These are phyloP conservation scores for Atethmia centrago DNA, from an alignment of 2,888 invertebrate genomes.

Conservation along the genomic window DNA sequence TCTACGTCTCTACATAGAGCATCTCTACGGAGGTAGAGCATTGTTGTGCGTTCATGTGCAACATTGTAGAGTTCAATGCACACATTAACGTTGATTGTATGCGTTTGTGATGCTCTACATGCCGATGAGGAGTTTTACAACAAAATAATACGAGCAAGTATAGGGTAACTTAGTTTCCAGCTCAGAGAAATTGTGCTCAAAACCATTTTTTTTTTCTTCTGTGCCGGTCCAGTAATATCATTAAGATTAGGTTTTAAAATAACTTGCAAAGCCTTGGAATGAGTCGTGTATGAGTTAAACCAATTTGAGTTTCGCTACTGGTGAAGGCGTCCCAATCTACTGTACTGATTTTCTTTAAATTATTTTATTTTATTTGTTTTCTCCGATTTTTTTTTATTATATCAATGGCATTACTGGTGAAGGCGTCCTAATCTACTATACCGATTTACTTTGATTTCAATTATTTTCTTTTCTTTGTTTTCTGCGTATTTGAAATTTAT, in stretches of 20 bases:
- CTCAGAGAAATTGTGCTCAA: not conserved
- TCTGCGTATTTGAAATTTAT: not conserved
- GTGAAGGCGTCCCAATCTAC: not conserved
- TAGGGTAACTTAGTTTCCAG: not conserved
- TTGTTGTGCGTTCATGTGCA: slow-evolving; percentile 65
- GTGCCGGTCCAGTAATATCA: not conserved
- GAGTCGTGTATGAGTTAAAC: too few species aligned
- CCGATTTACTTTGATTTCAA: not conserved
- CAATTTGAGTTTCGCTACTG: not conserved
- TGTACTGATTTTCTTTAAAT: not conserved
- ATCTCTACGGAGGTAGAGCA: slow-evolving; percentile 38
- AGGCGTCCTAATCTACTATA: not conserved
- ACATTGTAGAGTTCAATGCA: slow-evolving; percentile 54
- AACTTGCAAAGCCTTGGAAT: too few species aligned
- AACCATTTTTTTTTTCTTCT: not conserved
- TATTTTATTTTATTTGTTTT: not conserved
- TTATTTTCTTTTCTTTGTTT: not conserved
- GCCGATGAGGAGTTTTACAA: slow-evolving; percentile 1
- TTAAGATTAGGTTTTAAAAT: not conserved
- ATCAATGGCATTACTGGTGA: not conserved
- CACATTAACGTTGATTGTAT: slow-evolving; percentile 53
- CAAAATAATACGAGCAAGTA: not conserved
- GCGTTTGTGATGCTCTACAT: slow-evolving; percentile 31
- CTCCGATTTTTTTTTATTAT: too few species aligned
- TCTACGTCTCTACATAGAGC: slow-evolving; percentile 21